A percentile compares a stretch with the other conserved stretches of the same genome.
Evolutionary conservation across 2,888 invertebrate genomes (phyloP).

Genomic region (Dynastes maya): DNA sequence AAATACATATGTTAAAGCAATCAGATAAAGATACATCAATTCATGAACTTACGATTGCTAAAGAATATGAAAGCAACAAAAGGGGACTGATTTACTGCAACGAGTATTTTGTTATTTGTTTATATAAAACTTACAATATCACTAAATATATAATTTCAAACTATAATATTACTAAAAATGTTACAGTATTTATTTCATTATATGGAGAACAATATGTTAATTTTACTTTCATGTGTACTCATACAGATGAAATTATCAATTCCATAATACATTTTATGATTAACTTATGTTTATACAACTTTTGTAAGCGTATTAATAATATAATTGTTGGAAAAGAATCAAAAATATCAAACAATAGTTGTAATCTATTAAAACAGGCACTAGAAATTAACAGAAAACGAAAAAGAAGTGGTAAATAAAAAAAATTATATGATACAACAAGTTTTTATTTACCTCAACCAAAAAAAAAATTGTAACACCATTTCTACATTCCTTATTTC

Average conservation of each 20-base stretch:
- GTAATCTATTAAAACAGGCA: neutral
- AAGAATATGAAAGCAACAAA: neutral
- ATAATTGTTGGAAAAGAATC: conserved; percentile 12
- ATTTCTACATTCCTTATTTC: no score
- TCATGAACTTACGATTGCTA: neutral
- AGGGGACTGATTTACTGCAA: neutral
- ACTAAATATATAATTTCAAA: conserved; percentile 13
- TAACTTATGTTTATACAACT: conserved; percentile 4
- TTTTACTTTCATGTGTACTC: conserved; percentile 14
- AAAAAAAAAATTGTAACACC: no score
- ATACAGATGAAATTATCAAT: conserved; percentile 12
- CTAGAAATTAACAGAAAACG: neutral
- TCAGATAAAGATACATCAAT: neutral
- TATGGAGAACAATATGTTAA: neutral
- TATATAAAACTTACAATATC: neutral
- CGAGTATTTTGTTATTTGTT: neutral
- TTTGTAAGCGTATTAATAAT: conserved; percentile 1
- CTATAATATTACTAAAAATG: neutral
- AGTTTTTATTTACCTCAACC: no score
- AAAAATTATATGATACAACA: no score
- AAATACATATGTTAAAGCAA: conserved; percentile 12
- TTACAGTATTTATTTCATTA: neutral
- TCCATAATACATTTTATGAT: conserved; percentile 7
- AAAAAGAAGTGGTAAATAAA: neutral
- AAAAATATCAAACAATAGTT: neutral